Conservation (phyloP, 2,113 vertebrate species). For the Oxygymnocypris stewartii region DNA sequence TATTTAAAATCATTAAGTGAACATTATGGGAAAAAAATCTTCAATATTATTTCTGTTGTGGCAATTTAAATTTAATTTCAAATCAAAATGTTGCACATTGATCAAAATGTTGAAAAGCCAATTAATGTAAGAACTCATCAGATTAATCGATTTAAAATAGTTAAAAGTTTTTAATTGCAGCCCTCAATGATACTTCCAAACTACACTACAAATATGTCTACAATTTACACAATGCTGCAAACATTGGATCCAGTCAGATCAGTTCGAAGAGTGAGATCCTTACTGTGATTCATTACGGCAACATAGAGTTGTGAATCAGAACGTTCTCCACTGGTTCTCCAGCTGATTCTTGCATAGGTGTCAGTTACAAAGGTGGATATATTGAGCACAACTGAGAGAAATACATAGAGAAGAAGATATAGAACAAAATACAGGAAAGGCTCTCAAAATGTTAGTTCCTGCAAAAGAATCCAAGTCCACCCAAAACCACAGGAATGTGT, state of each 20-base stretch:
- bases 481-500: not conserved
- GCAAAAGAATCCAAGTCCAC: not conserved
- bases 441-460: slow-evolving; percentile 41
- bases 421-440: slow-evolving; percentile 57
- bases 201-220: not conserved
- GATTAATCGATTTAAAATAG: not conserved
- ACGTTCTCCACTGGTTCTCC: slow-evolving; percentile 71
- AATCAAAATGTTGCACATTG: not conserved
- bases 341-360: slow-evolving; percentile 80
- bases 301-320: slow-evolving; percentile 74
- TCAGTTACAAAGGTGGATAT: slow-evolving; percentile 77
- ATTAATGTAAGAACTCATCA: not conserved
- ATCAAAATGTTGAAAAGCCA: not conserved
- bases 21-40: not conserved
- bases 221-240: not conserved
- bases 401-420: slow-evolving; percentile 59
- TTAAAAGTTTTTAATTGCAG: not conserved
- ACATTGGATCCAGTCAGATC: slow-evolving; percentile 43
- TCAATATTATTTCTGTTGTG: not conserved
- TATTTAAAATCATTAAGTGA: not conserved
- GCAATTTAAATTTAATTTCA: not conserved
- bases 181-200: not conserved
- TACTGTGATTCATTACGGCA: slow-evolving; percentile 79
- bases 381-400: slow-evolving; percentile 74
- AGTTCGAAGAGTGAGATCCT: slow-evolving; percentile 64